Percentiles rank a stretch among this genome's conserved stretches.
Evolutionary conservation across 2,888 invertebrate species (phyloP).

Genomic region (Stenurella melanura): DNA sequence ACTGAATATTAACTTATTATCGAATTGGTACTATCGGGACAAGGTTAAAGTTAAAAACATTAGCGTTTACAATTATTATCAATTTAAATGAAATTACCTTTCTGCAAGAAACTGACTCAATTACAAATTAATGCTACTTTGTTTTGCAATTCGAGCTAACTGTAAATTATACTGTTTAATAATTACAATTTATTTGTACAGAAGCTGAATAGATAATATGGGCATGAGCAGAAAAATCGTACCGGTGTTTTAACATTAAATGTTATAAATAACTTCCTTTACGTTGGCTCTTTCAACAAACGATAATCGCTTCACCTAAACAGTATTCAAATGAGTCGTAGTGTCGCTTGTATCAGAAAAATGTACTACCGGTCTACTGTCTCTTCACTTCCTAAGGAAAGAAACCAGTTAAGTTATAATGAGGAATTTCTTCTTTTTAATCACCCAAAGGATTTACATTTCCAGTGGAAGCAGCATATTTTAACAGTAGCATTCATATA

Average conservation of each 20-base stretch:
- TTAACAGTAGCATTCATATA: neutral
- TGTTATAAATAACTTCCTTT: neutral
- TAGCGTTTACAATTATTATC: slow-evolving; percentile 35
- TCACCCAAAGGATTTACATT: neutral
- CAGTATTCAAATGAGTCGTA: neutral
- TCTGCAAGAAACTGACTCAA: slow-evolving; percentile 28
- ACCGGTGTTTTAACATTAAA: neutral
- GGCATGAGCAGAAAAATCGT: neutral
- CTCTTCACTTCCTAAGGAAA: neutral
- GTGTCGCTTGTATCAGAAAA: neutral
- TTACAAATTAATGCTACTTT: slow-evolving; percentile 29
- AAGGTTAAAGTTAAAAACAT: slow-evolving; percentile 41
- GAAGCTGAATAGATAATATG: slow-evolving; percentile 10
- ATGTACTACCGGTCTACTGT: neutral
- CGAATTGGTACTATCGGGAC: slow-evolving; percentile 36
- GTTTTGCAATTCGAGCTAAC: slow-evolving; percentile 20
- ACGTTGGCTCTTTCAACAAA: neutral
- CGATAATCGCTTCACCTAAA: neutral
- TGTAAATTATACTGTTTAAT: slow-evolving; percentile 20
- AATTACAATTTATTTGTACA: slow-evolving; percentile 15
- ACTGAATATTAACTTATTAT: slow-evolving; percentile 15
- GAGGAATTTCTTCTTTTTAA: neutral
- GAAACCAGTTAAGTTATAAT: neutral
- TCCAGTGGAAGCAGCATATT: neutral
- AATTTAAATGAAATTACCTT: slow-evolving; percentile 36